phyloP scores from a whole-genome alignment of 2,797 vertebrate genomes.

The Poeciliopsis paucimaculata region DNA sequence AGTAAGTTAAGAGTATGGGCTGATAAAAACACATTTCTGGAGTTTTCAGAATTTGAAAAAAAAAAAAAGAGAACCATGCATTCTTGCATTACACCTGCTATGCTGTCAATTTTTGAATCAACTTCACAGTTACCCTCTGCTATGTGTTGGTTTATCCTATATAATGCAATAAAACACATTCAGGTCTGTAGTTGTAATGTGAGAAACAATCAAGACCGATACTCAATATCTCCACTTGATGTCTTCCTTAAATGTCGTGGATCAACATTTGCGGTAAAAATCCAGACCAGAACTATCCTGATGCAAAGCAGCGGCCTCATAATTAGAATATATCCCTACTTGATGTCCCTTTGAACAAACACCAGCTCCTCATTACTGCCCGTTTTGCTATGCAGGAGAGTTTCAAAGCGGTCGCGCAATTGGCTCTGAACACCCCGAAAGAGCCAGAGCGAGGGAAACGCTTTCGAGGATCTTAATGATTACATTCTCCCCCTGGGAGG shows the following conservation, averaged over 20 bases:
- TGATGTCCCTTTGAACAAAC: constrained; percentile 3
- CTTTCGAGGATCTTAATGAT: constrained; percentile 6
- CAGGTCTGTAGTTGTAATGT: background rate
- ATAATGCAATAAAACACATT: background rate
- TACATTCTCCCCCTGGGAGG: constrained; percentile 1
- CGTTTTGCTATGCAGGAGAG: background rate
- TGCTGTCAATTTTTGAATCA: background rate
- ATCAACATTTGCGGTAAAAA: background rate
- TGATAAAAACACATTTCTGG: background rate
- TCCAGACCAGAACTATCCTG: background rate
- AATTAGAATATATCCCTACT: background rate
- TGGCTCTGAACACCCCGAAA: constrained; percentile 1
- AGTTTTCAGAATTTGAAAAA: background rate
- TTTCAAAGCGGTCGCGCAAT: constrained; percentile 8
- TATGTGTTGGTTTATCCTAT: background rate
- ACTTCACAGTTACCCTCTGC: background rate
- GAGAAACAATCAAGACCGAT: background rate
- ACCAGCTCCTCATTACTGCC: constrained; percentile 3
- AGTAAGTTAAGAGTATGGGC: background rate
- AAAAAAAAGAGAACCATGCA: background rate
- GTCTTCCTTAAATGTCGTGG: background rate
- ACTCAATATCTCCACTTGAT: background rate
- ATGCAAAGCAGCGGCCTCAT: background rate
- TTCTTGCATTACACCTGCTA: background rate
- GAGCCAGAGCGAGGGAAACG: background rate